Base-by-base conservation (phyloP, 2,888 invertebrate genomes). In the Dendrolimus houi region DNA sequence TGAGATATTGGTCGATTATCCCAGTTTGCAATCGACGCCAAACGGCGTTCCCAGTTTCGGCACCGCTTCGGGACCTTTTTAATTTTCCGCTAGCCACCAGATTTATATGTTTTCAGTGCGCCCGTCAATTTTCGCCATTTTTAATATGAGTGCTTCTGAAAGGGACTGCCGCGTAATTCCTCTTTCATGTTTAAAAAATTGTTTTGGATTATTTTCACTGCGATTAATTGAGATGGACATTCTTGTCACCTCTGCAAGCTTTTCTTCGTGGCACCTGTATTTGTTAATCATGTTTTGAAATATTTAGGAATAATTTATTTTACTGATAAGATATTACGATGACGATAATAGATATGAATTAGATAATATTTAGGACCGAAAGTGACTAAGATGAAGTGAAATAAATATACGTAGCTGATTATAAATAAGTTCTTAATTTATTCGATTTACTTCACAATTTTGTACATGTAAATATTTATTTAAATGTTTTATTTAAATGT, bases 41-140 rank as follows among this genome's bases (percentile, higher is more conserved):
- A 47, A 47, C 47, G 47, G 9, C 47, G 72, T 69, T 70, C 70
- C 67, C 61, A 69, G 71, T 72, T 75, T 70, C 70, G 70, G 70
- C 72, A 70, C 66, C 63, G 65, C 60, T 62, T 63, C 66, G 79
- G 85, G 74, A 71, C 75, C 76, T 77, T 85, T 87, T 87, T 87
- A 87, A 87, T 87, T 87, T 87, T 87, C 86, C 87, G 87, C 87
- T 81, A 86, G 85, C 82, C 76, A 74, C 70, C 78, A 77, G 86
- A 87, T 85, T 86, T 86, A 85, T 86, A 83, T 85, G 85, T 85
- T 85, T 87, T 82, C 84, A 77, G 72, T 75, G 71, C 75, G 76
- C 70, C 74, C 80, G 86, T 85, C 86, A 85, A 85, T 87, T 85
- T 83, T 78, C 79, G 66, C 80, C 76, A 81, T 83, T 87, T 84